Conservation (phyloP, 2,888 invertebrate genomes). For the Hemaris fuciformis region DNA sequence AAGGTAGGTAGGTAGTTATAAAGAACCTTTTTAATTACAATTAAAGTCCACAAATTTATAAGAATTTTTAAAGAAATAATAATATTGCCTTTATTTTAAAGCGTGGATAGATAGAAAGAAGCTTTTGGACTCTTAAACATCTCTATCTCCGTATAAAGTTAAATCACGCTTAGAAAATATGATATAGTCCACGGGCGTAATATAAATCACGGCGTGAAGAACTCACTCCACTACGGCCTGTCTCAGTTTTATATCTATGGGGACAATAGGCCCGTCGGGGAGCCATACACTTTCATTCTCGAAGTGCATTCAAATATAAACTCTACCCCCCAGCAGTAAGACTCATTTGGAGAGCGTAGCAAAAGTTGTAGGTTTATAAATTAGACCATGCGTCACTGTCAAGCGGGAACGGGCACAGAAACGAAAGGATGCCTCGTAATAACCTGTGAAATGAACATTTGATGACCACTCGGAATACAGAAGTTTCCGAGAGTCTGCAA, state of each 20-base stretch:
- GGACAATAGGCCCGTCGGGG: constrained; percentile 61
- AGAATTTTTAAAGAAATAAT: not conserved
- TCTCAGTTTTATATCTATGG: constrained; percentile 62
- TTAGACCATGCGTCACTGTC: constrained; percentile 76
- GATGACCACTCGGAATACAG: constrained; percentile 59
- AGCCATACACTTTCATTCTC: constrained; percentile 31
- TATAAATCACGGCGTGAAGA: constrained; percentile 54
- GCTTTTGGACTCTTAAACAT: too few species aligned
- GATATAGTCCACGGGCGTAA: constrained; percentile 19
- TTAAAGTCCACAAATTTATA: too few species aligned
- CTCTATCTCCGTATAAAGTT: not conserved
- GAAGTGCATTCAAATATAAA: constrained; percentile 33
- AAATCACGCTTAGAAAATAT: constrained; percentile 1
- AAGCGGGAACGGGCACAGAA: constrained; percentile 34
- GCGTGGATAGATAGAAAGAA: too few species aligned
- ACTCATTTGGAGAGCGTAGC: constrained; percentile 30
- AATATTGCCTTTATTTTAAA: not conserved
- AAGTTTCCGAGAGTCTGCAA: constrained; percentile 32
- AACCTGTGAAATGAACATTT: constrained; percentile 70
- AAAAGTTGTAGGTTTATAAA: constrained; percentile 56
- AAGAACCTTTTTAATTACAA: too few species aligned
- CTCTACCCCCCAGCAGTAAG: constrained; percentile 40
- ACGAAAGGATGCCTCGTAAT: constrained; percentile 62
- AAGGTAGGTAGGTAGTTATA: too few species aligned
- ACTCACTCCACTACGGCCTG: constrained; percentile 48